phyloP scores from a whole-genome alignment of 2,888 invertebrate genomes.

The Halocaridina rubra region DNA sequence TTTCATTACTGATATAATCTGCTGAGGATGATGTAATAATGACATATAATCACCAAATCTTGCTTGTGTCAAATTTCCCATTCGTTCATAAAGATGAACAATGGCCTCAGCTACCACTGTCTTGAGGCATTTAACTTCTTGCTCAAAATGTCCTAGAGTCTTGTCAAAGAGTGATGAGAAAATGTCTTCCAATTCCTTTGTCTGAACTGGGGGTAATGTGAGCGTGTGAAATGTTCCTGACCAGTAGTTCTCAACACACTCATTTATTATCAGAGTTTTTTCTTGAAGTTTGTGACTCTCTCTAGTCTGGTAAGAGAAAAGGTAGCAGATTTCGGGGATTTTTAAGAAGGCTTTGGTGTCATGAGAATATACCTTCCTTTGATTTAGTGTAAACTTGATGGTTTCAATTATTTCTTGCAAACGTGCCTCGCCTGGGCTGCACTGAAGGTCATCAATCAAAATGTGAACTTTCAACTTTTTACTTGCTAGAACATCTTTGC shows the following conservation, averaged over 20 bases:
- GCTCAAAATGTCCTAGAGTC: constrained; percentile 46
- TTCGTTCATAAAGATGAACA: constrained; percentile 34
- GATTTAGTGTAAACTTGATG: constrained; percentile 27
- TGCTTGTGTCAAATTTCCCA: constrained; percentile 29
- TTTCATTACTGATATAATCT: constrained; percentile 44
- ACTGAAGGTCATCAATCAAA: constrained; percentile 52
- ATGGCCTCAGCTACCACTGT: constrained; percentile 47
- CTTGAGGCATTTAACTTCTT: constrained; percentile 55
- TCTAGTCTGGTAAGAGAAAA: constrained; percentile 36
- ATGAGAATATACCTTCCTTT: constrained; percentile 30
- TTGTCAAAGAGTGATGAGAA: constrained; percentile 36
- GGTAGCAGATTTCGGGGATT: constrained; percentile 33
- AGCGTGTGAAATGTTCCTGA: constrained; percentile 38
- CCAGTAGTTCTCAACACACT: constrained; percentile 31
- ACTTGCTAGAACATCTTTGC: constrained; percentile 25
- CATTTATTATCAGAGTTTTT: constrained; percentile 26
- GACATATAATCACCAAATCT: constrained; percentile 29
- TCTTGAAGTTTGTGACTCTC: constrained; percentile 28
- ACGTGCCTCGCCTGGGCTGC: constrained; percentile 24
- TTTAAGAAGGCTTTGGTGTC: constrained; percentile 26
- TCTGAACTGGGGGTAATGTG: constrained; percentile 29
- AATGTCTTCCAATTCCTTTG: constrained; percentile 21
- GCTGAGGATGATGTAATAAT: constrained; percentile 35
- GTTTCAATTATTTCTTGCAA: constrained; percentile 45
- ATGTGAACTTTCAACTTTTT: constrained; percentile 36